These are phyloP conservation scores for Nebria brevicollis DNA, from an alignment of 2,888 invertebrate species.

Conservation along the genomic window DNA sequence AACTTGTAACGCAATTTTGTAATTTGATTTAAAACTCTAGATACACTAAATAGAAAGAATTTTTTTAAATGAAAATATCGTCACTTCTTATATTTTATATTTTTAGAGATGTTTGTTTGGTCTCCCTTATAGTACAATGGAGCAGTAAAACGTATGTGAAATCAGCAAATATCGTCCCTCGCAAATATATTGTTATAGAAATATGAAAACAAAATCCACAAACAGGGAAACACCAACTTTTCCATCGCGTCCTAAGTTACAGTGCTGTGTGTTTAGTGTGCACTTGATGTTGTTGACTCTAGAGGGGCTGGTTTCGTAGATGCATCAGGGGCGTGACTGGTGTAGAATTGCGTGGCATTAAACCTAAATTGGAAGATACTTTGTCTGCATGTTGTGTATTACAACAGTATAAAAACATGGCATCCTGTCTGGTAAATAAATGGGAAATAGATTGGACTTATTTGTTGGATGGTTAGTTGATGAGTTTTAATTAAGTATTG, in stretches of 20 bases:
- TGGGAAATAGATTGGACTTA: background rate
- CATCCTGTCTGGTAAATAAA: background rate
- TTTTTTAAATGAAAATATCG: too few relatives aligned
- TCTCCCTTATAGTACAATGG: too few relatives aligned
- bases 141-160: background rate
- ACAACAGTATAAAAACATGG: background rate
- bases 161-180: background rate
- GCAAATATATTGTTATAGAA: background rate
- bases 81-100: too few relatives aligned
- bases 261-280: background rate
- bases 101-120: too few relatives aligned
- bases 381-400: background rate
- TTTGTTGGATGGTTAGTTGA: too few relatives aligned
- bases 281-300: background rate
- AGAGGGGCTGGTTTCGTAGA: background rate
- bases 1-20: too few relatives aligned
- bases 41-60: too few relatives aligned
- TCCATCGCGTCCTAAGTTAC: too few relatives aligned
- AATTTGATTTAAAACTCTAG: too few relatives aligned
- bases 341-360: background rate
- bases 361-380: background rate
- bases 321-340: background rate
- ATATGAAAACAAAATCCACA: background rate
- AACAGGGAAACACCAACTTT: too few relatives aligned
- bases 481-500: too few relatives aligned